Base-by-base conservation (phyloP, 2,888 invertebrate species). In the Steinernema hermaphroditum region DNA sequence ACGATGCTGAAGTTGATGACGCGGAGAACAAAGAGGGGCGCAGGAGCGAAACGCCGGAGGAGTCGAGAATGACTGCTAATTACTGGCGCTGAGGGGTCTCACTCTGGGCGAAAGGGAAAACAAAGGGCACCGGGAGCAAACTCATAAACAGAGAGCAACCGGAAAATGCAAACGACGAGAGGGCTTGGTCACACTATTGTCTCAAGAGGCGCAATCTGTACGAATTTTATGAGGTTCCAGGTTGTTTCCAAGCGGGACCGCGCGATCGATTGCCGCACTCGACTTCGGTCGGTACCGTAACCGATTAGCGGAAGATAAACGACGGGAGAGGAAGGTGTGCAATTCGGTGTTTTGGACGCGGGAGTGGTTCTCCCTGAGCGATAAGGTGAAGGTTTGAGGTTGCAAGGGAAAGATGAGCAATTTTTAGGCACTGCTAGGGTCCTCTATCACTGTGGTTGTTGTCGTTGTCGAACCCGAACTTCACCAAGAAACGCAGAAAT, bases 11-110 rank as follows among this genome's bases (percentile, higher is more conserved):
- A 8, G 41, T 41, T 14, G 46, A 2, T 19, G 46, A 16, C 2
- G 54, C 24, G 54, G 27, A 9, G 54, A 9, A 54, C n/a, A 12
- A 22, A 22, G 54, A 54, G 27, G 54, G 19, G 12, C 27, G 27
- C 14, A 54, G 54, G 2, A 12, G 6, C 37, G 54, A 54, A 54
- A 54, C 54, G 49, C 8, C 49, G 54, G 54, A 22, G 24, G 27
- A 22, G 24, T 54, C 54, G 54, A 54, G 54, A 54, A 54, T 54
- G 54, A 54, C 27, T 27, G 54, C 54, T 54, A 54, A 54, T 54
- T 54, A 54, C 54, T 24, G 54, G 6, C 6, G 37, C 37, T 37
- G 37, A 37, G 37, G 37, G 37, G 54, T 54, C 54, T 54, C 54
- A 54, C n/a, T 54, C 12, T n/a, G 27, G 27, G 54, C 24, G 54